Evolutionary conservation across 2,113 vertebrate species (phyloP).

Genomic region (Dissostichus mawsoni): DNA sequence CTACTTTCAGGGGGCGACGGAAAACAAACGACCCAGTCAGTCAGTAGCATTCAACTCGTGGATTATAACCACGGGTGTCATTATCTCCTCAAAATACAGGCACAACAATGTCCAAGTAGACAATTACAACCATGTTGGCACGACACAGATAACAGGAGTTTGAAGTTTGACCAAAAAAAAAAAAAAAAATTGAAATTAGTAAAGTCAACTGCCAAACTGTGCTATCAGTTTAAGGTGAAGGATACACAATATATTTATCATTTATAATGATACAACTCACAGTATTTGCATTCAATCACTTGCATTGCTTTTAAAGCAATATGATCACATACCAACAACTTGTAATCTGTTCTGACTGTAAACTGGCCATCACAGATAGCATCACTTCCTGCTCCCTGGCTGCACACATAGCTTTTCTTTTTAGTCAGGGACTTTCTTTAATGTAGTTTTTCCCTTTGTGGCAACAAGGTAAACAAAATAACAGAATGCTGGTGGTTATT

Average conservation of each 20-base stretch:
- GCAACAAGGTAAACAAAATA: neutral
- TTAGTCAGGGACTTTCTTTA: constrained; percentile 11
- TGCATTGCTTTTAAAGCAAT: constrained; percentile 46
- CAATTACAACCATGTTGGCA: constrained; percentile 52
- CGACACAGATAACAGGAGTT: constrained; percentile 28
- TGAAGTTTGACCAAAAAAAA: constrained; percentile 25
- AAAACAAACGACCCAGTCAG: constrained; percentile 9
- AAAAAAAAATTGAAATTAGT: neutral
- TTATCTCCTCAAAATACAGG: constrained; percentile 56
- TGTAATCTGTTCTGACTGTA: constrained; percentile 11
- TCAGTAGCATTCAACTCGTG: constrained; percentile 72
- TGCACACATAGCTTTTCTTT: constrained; percentile 6
- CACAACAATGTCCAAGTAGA: constrained; percentile 50
- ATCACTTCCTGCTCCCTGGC: constrained; percentile 28
- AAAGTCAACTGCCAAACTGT: constrained; percentile 13
- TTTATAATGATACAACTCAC: constrained; percentile 56
- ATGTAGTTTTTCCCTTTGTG: constrained; percentile 16
- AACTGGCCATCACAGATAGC: constrained; percentile 24
- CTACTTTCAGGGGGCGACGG: constrained; percentile 15
- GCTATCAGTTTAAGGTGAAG: constrained; percentile 18
- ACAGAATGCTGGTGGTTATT: constrained; percentile 12
- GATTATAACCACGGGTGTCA: constrained; percentile 41
- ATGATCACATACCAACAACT: neutral
- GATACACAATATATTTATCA: constrained; percentile 12
- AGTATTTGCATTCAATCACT: constrained; percentile 55